phyloP scores from a whole-genome alignment of 1,140 invertebrate species.

The Heliconius himera region DNA sequence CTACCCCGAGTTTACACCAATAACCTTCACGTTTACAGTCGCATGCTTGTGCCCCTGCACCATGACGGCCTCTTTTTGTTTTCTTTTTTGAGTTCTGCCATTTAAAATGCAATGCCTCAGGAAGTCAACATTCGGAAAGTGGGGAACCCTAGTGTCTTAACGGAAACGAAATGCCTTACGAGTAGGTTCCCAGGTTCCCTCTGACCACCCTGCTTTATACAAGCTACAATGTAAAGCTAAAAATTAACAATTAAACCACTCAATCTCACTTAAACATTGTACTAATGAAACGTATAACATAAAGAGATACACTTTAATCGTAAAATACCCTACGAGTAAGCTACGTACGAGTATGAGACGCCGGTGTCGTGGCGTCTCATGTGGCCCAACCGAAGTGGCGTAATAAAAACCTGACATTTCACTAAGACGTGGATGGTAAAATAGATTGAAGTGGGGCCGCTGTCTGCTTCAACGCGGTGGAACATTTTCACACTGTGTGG shows the following conservation, averaged over 20 bases:
- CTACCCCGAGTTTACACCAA: too few relatives aligned
- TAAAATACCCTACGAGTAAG: not conserved
- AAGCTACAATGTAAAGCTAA: too few relatives aligned
- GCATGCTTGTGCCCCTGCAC: too few relatives aligned
- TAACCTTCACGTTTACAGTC: too few relatives aligned
- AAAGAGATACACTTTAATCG: not conserved
- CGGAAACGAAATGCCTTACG: too few relatives aligned
- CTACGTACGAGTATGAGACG: not conserved
- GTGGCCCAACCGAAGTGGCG: conserved; percentile 43
- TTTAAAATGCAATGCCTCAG: too few relatives aligned
- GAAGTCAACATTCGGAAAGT: too few relatives aligned
- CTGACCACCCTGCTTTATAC: too few relatives aligned
- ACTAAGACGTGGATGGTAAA: conserved; percentile 69
- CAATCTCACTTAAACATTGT: not conserved
- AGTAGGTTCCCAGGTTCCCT: too few relatives aligned
- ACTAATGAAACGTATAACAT: conserved; percentile 1
- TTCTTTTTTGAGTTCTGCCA: too few relatives aligned
- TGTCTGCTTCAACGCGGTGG: conserved; percentile 51
- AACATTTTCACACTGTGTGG: conserved; percentile 48
- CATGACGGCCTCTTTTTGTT: too few relatives aligned
- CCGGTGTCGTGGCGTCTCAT: conserved; percentile 22
- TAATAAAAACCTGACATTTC: conserved; percentile 63
- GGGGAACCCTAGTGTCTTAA: too few relatives aligned
- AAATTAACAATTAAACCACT: not conserved
- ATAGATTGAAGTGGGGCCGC: conserved; percentile 65